Conservation (phyloP, 2,888 invertebrate species). For the Agapetus fuscipes region DNA sequence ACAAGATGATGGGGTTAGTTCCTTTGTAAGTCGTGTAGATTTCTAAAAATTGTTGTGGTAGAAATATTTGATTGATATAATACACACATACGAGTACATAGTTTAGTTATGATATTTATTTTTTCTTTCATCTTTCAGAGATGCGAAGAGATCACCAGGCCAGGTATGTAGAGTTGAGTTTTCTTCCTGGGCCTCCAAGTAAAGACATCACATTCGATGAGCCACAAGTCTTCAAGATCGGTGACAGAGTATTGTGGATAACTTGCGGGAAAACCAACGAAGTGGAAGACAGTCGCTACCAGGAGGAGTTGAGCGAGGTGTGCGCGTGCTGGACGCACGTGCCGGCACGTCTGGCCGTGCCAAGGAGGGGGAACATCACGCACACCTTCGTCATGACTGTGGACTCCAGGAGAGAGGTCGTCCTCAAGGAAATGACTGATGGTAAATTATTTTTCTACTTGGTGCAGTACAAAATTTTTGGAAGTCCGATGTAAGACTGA, state of each 20-base stretch:
- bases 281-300: slow-evolving; percentile 34
- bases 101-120: too few species aligned
- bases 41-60: too few species aligned
- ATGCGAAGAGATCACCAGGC: too few species aligned
- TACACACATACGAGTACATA: too few species aligned
- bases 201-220: slow-evolving; percentile 34
- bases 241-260: slow-evolving; percentile 34
- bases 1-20: too few species aligned
- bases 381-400: slow-evolving; percentile 46
- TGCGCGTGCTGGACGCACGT: slow-evolving; percentile 43
- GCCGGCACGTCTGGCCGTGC: slow-evolving; percentile 39
- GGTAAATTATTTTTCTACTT: slow-evolving; percentile 20
- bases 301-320: slow-evolving; percentile 33
- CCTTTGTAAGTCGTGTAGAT: too few species aligned
- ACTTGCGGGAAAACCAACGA: slow-evolving; percentile 37
- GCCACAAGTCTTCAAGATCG: slow-evolving; percentile 34
- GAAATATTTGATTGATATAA: too few species aligned
- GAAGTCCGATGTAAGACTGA: too few species aligned
- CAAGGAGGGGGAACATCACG: slow-evolving; percentile 36
- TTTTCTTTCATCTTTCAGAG: too few species aligned
- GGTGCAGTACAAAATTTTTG: too few species aligned
- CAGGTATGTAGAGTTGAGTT: slow-evolving; percentile 39
- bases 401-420: slow-evolving; percentile 41
- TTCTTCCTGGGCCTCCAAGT: slow-evolving; percentile 35
- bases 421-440: slow-evolving; percentile 30